Conservation (phyloP, 2,113 vertebrate species). For the Bujurquina vittata region DNA sequence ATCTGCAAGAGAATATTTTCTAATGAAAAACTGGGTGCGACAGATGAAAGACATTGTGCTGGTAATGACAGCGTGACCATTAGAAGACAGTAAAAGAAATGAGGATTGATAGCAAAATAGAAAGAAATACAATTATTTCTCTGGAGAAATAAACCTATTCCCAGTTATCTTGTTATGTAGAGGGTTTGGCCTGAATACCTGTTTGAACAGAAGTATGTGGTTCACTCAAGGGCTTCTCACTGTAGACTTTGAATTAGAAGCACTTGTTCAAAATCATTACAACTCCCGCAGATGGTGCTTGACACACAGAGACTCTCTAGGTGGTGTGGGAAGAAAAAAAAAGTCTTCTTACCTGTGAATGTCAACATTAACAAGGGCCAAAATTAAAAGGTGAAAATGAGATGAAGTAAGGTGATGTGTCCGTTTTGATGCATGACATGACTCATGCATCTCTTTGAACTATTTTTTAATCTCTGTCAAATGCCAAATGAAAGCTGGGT, state of each 20-base stretch:
- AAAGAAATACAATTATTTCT: conserved; percentile 22
- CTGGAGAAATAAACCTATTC: conserved; percentile 10
- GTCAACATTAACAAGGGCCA: conserved; percentile 10
- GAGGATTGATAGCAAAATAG: conserved; percentile 33
- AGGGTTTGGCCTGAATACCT: conserved; percentile 17
- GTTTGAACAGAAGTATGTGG: not conserved
- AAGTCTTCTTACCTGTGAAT: not conserved
- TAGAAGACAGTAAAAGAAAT: conserved; percentile 11
- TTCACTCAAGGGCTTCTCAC: conserved; percentile 1
- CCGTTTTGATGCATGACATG: not conserved
- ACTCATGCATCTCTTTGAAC: conserved; percentile 8
- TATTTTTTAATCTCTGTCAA: conserved; percentile 20
- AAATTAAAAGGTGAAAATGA: conserved; percentile 27
- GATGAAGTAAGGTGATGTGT: conserved; percentile 10
- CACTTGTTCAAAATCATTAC: conserved; percentile 8
- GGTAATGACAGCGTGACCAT: conserved; percentile 17
- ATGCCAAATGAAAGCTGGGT: conserved; percentile 16
- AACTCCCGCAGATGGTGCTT: conserved; percentile 45
- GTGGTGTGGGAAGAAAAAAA: conserved; percentile 14
- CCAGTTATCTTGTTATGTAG: conserved; percentile 8
- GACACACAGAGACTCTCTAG: conserved; percentile 23
- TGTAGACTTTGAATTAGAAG: conserved; percentile 24
- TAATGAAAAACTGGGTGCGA: not conserved
- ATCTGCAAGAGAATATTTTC: conserved; percentile 4
- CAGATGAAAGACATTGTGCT: not conserved